A percentile compares a stretch with the other conserved stretches of the same genome.
These are phyloP conservation scores for Mus pahari DNA, from an alignment of 2,113 vertebrate genomes.

Conservation along the genomic window DNA sequence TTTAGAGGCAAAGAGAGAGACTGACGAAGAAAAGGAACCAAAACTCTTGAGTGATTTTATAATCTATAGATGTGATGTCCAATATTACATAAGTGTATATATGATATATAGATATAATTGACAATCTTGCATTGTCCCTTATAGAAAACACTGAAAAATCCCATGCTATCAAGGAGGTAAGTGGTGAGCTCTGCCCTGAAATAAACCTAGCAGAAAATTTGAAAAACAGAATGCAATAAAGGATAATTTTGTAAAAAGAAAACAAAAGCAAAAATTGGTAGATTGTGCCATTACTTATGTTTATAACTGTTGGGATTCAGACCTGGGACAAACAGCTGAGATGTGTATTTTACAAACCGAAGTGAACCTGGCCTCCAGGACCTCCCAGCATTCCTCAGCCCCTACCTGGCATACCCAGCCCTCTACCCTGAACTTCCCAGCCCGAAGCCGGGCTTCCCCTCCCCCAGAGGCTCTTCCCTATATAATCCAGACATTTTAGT, in stretches of 20 bases:
- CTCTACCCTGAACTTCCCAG: no score
- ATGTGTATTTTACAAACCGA: no score
- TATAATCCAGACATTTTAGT: no score
- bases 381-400: no score
- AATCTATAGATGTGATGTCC: neutral
- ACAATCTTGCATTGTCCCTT: neutral
- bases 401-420: no score
- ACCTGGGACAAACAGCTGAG: no score
- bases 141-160: neutral
- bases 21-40: neutral
- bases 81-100: neutral
- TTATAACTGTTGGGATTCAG: neutral
- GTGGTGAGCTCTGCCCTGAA: neutral
- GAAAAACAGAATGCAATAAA: neutral
- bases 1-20: neutral
- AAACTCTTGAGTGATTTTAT: neutral
- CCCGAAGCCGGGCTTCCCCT: no score
- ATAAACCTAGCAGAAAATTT: neutral
- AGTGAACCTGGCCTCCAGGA: no score
- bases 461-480: no score
- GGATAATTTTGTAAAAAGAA: neutral
- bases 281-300: neutral
- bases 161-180: neutral
- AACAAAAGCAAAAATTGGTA: neutral
- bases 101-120: neutral